These are phyloP conservation scores for Oedothorax gibbosus DNA, from an alignment of 1,140 invertebrate species.

Conservation along the genomic window DNA sequence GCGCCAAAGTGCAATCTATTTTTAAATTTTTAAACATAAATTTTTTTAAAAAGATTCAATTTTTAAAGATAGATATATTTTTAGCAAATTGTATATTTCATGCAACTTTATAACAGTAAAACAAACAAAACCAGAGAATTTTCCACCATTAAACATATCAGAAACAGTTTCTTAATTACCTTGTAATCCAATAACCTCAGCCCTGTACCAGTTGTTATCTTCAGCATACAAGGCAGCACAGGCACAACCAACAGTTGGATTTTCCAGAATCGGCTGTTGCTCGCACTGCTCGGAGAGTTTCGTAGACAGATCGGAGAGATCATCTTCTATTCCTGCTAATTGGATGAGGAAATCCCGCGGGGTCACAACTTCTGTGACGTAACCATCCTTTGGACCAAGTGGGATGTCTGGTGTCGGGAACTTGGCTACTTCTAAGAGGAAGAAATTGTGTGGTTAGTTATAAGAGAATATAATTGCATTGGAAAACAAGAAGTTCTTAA, in stretches of 20 bases:
- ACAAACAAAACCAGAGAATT: neutral
- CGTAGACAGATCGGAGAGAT: slow-evolving; percentile 9
- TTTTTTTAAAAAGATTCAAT: too few relatives aligned
- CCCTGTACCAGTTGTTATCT: slow-evolving; percentile 59
- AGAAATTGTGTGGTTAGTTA: neutral
- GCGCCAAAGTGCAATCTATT: too few relatives aligned
- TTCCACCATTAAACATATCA: neutral
- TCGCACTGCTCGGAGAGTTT: slow-evolving; percentile 26
- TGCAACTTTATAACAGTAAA: neutral
- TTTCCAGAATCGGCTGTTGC: neutral
- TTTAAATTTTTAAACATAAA: too few relatives aligned
- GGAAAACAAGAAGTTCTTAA: too few relatives aligned
- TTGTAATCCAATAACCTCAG: slow-evolving; percentile 24
- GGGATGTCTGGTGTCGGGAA: slow-evolving; percentile 41
- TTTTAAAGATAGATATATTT: slow-evolving; percentile 1
- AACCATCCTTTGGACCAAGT: slow-evolving; percentile 38
- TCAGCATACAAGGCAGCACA: slow-evolving; percentile 43
- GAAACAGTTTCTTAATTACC: slow-evolving; percentile 1
- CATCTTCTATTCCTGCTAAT: slow-evolving; percentile 28
- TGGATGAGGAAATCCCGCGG: slow-evolving; percentile 49
- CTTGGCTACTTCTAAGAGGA: neutral
- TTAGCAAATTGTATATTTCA: neutral
- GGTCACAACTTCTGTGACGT: slow-evolving; percentile 17
- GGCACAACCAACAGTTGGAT: slow-evolving; percentile 22
- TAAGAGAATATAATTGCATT: too few relatives aligned